Conservation (phyloP, 2,113 vertebrate genomes). For the Bostrychus sinensis region DNA sequence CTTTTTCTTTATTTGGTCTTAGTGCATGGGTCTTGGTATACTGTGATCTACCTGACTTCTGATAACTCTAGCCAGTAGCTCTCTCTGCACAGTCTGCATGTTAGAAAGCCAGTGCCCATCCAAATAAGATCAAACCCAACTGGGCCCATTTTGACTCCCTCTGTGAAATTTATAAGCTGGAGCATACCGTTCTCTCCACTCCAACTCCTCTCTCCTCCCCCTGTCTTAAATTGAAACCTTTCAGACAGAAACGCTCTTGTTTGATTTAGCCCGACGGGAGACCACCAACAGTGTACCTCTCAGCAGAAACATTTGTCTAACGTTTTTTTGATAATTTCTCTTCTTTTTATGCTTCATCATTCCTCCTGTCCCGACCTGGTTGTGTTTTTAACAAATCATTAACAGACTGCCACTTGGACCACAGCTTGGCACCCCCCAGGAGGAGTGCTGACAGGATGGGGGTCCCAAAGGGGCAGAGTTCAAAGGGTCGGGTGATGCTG, state of each 20-base stretch:
- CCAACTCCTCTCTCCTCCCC: constrained; percentile 27
- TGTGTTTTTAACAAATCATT: constrained; percentile 78
- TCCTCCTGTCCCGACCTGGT: constrained; percentile 26
- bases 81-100: constrained; percentile 21
- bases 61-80: constrained; percentile 13
- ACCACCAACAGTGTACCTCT: constrained; percentile 75
- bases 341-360: constrained; percentile 50
- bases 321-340: constrained; percentile 56
- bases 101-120: constrained; percentile 33
- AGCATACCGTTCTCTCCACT: constrained; percentile 35
- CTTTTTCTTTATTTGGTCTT: neutral
- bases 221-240: constrained; percentile 17
- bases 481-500: constrained; percentile 64
- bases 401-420: constrained; percentile 58
- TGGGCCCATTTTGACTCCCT: constrained; percentile 44
- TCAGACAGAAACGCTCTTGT: constrained; percentile 67
- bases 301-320: constrained; percentile 73
- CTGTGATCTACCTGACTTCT: neutral
- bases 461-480: constrained; percentile 60
- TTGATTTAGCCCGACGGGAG: constrained; percentile 67
- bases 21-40: neutral
- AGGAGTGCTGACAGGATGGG: constrained; percentile 72
- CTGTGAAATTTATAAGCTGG: constrained; percentile 58
- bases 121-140: constrained; percentile 52
- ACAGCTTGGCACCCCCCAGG: constrained; percentile 51